Conservation (phyloP, 2,888 invertebrate genomes). For the Chrysomela aeneicollis region DNA sequence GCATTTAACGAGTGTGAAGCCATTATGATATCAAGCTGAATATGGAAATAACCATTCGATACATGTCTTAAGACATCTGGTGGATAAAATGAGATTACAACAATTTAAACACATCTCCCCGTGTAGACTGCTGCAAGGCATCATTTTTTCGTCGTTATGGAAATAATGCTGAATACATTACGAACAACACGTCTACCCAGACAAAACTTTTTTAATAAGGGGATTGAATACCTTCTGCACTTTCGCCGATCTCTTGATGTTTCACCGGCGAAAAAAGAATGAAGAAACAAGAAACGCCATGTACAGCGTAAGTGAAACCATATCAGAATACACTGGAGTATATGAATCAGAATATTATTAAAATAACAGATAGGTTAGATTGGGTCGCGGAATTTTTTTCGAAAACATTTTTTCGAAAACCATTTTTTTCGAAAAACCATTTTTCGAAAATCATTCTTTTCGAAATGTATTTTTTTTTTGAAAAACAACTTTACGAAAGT, state of each 20-base stretch:
- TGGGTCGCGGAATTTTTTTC: no score
- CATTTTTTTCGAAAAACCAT: no score
- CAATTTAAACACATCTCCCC: conserved; percentile 2
- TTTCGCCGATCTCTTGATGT: conserved; percentile 1
- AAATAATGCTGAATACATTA: conserved; percentile 3
- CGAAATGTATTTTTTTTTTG: no score
- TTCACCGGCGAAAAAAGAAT: not conserved
- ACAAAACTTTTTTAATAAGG: conserved; percentile 1
- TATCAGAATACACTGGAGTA: no score
- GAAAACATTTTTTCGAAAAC: no score
- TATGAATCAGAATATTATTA: no score
- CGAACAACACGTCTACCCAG: conserved; percentile 3
- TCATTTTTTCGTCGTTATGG: conserved; percentile 5
- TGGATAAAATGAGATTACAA: conserved; percentile 2
- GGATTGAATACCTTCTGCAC: not conserved
- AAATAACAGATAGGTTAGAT: no score
- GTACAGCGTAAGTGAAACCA: not conserved
- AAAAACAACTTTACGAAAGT: no score
- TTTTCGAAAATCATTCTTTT: no score
- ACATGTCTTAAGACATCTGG: conserved; percentile 5
- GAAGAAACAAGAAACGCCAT: not conserved
- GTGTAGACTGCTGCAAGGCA: not conserved
- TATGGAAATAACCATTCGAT: conserved; percentile 3
- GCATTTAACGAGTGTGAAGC: conserved; percentile 7
- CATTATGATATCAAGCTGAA: conserved; percentile 3